phyloP scores from a whole-genome alignment of 1,140 invertebrate species.

The Diabrotica virgifera region DNA sequence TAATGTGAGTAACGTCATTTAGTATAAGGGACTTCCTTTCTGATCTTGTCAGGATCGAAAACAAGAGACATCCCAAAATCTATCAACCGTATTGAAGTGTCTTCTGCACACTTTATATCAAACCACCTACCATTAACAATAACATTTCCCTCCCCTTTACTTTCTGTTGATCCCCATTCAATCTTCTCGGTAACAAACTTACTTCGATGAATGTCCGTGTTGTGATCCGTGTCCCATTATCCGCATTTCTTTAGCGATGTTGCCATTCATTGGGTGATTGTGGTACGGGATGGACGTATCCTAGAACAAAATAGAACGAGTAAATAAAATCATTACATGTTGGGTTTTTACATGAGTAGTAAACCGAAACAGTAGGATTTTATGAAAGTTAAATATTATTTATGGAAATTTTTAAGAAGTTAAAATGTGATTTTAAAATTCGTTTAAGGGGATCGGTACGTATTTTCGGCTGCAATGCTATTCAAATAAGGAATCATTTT shows the following conservation, averaged over 20 bases:
- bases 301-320: slow-evolving; percentile 26
- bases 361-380: background rate
- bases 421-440: too few relatives aligned
- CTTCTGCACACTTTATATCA: background rate
- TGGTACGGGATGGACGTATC: slow-evolving; percentile 50
- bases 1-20: too few relatives aligned
- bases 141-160: background rate
- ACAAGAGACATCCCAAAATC: too few relatives aligned
- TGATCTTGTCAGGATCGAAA: too few relatives aligned
- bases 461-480: too few relatives aligned
- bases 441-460: too few relatives aligned
- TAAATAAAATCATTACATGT: background rate
- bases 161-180: too few relatives aligned
- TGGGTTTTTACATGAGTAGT: background rate
- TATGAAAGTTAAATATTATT: too few relatives aligned
- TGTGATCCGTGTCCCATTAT: slow-evolving; percentile 81
- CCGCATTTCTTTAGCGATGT: slow-evolving; percentile 80
- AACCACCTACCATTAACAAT: background rate
- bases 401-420: too few relatives aligned
- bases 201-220: slow-evolving; percentile 66
- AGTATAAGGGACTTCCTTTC: too few relatives aligned
- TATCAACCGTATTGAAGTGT: background rate
- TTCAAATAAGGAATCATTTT: too few relatives aligned
- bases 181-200: slow-evolving; percentile 40
- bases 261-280: slow-evolving; percentile 66